Percentiles rank a stretch among this genome's conserved stretches.
These are phyloP conservation scores for Lasioglossum malachurum DNA, from an alignment of 2,888 invertebrate genomes.

Conservation along the genomic window DNA sequence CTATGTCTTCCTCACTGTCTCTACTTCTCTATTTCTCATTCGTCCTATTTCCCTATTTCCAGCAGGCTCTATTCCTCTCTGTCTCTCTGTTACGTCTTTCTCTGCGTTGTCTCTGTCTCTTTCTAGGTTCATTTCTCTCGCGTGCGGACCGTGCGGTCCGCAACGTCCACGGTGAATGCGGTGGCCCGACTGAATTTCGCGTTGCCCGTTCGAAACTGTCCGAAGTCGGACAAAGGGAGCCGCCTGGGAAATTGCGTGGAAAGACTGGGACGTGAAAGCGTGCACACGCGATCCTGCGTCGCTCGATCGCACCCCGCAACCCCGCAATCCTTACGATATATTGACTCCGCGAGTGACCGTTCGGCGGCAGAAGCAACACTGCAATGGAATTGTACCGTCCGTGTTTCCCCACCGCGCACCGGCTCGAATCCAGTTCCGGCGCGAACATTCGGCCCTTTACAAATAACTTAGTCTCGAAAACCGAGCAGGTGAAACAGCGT, in stretches of 20 bases:
- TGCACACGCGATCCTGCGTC: neutral
- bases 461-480: neutral
- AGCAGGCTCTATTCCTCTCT: neutral
- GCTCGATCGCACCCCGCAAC: neutral
- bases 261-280: neutral
- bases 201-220: conserved; percentile 48
- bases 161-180: conserved; percentile 56
- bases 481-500: neutral
- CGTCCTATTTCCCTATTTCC: neutral
- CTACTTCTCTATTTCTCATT: neutral
- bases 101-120: neutral
- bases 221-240: neutral
- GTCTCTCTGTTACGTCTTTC: neutral
- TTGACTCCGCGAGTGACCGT: conserved; percentile 5
- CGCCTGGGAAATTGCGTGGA: conserved; percentile 22
- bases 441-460: neutral
- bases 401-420: neutral
- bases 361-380: conserved; percentile 2
- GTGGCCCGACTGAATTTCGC: conserved; percentile 76
- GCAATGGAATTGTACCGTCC: neutral
- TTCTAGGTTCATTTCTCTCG: conserved; percentile 24
- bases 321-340: conserved; percentile 5
- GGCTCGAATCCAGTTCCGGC: neutral
- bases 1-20: neutral
- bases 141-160: conserved; percentile 48